These are phyloP conservation scores for Cossypha caffra DNA, from an alignment of 2,797 vertebrate species.

Conservation along the genomic window DNA sequence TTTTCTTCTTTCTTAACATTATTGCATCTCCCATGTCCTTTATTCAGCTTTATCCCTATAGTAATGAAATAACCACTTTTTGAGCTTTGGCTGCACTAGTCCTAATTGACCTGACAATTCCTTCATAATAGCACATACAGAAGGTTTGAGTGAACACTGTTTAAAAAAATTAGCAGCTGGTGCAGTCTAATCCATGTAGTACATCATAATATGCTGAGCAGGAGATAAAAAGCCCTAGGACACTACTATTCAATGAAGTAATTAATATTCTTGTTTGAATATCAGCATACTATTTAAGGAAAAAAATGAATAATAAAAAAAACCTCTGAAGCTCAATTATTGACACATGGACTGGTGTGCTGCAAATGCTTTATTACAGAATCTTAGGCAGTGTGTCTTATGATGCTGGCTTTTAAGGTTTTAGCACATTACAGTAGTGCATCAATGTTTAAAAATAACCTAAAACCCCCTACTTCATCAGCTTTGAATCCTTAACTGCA, in stretches of 20 bases:
- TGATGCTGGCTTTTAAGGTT: conserved; percentile 26
- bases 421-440: conserved; percentile 13
- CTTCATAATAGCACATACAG: not conserved
- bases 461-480: not conserved
- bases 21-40: not conserved
- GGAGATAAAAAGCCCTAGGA: conserved; percentile 19
- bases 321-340: not conserved
- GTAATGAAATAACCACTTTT: not conserved
- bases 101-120: not conserved
- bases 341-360: not conserved
- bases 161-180: conserved; percentile 1
- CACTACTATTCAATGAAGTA: not conserved
- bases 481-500: conserved; percentile 11
- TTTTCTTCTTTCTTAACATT: not conserved
- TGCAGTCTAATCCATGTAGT: not conserved
- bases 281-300: not conserved
- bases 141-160: not conserved
- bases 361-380: not conserved
- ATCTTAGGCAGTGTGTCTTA: not conserved
- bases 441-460: conserved; percentile 49
- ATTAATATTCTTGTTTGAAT: conserved; percentile 46
- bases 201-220: not conserved
- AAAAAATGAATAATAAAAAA: not conserved
- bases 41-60: not conserved
- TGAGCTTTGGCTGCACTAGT: not conserved